Base-by-base conservation (phyloP, 2,113 vertebrate genomes). In the Onychostoma macrolepis region DNA sequence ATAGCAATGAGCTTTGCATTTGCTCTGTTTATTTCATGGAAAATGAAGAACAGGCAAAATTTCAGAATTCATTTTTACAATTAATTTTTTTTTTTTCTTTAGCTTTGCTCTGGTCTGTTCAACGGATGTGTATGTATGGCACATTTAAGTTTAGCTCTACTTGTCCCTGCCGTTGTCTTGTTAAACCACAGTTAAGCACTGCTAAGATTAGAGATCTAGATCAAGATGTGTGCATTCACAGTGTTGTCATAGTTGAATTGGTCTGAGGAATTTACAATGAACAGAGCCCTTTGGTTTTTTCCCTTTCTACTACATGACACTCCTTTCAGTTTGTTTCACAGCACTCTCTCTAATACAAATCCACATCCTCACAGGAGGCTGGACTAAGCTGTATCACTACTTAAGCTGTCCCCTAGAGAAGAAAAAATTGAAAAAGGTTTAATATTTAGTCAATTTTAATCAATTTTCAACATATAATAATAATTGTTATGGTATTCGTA, bases 71-170 rank as follows among this genome's bases (percentile, higher is more conserved):
- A 2, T 41, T 72, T 67, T 41, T 19, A 74, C 71, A 74, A n/a
- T 74, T 10, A 2, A 43, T 74, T 74, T 43, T n/a, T 36, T 43
- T 41, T 58, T n/a, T 36, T 36, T 36, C 50, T 58, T 80, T 80
- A 53, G 19, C 24, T n/a, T 41, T 65, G 36, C 24, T 10, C 21
- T 26, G 41, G 45, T 48, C 69, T 76, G 48, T 65, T 45, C 28
- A 10, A 86, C 80, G 26, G 58, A 80, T 28, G 72, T 28, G 21
- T 41, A 45, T n/a, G 80, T 83, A 61, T 80, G 74, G 69, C 58
- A 79, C 78, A 67, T 91, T 94, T 92, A 95, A 93, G 65, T 94
- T 45, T 48, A 48, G n/a, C 2, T 74, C 75, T 38, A 53, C 53
- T 85, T 69, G 43, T 81, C 36, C 71, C 50, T 88, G n/a, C 76